Evolutionary conservation across 2,113 vertebrate genomes (phyloP).

Genomic region (Gorsachius goisagi): DNA sequence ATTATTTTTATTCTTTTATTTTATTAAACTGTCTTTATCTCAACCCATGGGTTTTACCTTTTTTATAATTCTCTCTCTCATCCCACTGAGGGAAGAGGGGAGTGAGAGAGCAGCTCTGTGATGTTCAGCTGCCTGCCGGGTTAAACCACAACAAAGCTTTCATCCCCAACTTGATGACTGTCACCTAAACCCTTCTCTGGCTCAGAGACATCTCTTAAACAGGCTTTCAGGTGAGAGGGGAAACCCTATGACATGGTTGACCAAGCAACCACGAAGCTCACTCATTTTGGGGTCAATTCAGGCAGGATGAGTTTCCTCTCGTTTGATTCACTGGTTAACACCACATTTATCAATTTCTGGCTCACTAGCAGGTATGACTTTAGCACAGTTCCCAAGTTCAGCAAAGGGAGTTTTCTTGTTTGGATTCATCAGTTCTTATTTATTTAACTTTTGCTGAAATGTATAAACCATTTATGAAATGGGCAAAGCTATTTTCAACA

Average conservation of each 20-base stretch:
- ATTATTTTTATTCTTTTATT: no score
- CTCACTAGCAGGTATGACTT: neutral
- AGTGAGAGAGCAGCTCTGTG: no score
- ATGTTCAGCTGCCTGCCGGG: no score
- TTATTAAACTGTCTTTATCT: no score
- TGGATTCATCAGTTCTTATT: neutral
- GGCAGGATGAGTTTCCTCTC: neutral
- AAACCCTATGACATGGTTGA: neutral
- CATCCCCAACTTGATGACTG: neutral
- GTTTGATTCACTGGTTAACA: neutral
- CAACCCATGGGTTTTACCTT: no score
- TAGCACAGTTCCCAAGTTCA: neutral
- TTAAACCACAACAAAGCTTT: neutral
- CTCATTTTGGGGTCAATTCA: neutral
- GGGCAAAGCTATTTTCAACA: neutral
- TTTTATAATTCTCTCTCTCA: no score
- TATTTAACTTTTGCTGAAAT: neutral
- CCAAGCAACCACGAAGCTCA: neutral
- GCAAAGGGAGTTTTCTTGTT: neutral
- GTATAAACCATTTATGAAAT: neutral
- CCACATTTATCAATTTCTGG: neutral
- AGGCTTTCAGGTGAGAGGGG: neutral
- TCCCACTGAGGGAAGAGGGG: no score
- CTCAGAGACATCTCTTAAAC: neutral
- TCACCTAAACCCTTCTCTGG: neutral